phyloP scores from a whole-genome alignment of 2,888 invertebrate species.

The Erannis defoliaria region DNA sequence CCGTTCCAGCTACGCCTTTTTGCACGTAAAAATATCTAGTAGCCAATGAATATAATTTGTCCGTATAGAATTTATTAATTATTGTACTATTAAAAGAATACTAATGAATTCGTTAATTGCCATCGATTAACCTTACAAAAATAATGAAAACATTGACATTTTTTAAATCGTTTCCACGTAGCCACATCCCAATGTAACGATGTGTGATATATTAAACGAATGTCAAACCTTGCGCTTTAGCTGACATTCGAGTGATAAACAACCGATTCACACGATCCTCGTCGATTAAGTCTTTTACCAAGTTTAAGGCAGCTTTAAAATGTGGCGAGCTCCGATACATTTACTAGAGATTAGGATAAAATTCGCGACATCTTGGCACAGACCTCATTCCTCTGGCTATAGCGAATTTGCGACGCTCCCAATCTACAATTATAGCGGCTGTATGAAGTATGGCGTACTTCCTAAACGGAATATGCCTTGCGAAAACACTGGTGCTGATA shows the following conservation, averaged over 20 bases:
- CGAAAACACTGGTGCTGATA: slow-evolving; percentile 21
- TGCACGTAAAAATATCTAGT: neutral
- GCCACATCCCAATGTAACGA: slow-evolving; percentile 18
- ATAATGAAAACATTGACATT: slow-evolving; percentile 23
- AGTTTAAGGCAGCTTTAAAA: neutral
- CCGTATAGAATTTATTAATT: no score
- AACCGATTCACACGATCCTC: slow-evolving; percentile 23
- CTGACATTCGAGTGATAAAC: slow-evolving; percentile 30
- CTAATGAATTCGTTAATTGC: slow-evolving; percentile 1
- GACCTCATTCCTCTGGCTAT: no score
- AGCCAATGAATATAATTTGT: no score
- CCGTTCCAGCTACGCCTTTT: no score
- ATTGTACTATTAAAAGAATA: no score
- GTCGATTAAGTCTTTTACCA: neutral
- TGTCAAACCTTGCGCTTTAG: slow-evolving; percentile 23
- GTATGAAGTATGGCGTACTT: neutral
- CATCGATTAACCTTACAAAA: neutral
- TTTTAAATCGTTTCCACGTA: slow-evolving; percentile 20
- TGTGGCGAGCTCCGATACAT: neutral
- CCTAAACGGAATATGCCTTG: slow-evolving; percentile 10
- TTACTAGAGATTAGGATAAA: neutral
- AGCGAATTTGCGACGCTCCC: no score
- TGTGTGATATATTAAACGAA: slow-evolving; percentile 28
- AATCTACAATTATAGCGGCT: no score
- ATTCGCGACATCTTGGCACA: neutral